Conservation (phyloP, 2,888 invertebrate genomes). For the Melanargia galathea region DNA sequence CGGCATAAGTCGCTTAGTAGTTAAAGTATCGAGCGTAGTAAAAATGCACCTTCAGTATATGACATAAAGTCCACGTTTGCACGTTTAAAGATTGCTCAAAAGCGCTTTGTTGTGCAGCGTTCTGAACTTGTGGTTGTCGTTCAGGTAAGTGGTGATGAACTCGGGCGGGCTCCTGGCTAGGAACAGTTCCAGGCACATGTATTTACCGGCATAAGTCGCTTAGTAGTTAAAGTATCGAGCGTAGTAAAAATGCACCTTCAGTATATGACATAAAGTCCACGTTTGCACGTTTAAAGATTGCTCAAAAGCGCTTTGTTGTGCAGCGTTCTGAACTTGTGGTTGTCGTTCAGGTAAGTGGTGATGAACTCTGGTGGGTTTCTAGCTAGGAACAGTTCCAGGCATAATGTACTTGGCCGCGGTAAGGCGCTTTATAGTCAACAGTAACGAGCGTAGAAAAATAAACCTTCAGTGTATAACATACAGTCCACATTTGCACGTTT, state of each 20-base stretch:
- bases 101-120: constrained; percentile 79
- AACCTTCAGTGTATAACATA: too few species aligned
- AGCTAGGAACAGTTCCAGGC: constrained; percentile 82
- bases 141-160: constrained; percentile 85
- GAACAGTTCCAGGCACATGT: constrained; percentile 84
- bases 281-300: constrained; percentile 2
- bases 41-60: background rate
- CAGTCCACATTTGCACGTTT: constrained; percentile 37
- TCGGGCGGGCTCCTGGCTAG: constrained; percentile 82
- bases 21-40: too few species aligned
- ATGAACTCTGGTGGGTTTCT: constrained; percentile 85
- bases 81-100: constrained; percentile 62
- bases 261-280: too few species aligned
- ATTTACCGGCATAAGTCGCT: constrained; percentile 72
- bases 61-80: background rate
- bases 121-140: constrained; percentile 83
- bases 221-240: too few species aligned
- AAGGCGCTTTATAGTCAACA: too few species aligned
- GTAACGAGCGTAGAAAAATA: too few species aligned
- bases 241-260: too few species aligned
- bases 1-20: constrained; percentile 76
- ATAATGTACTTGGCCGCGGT: constrained; percentile 81
- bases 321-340: constrained; percentile 83
- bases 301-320: constrained; percentile 73
- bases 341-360: constrained; percentile 83